A percentile compares a stretch with the other conserved stretches of the same genome.
These are phyloP conservation scores for Oryzaephilus surinamensis DNA, from an alignment of 1,140 invertebrate species.

Conservation along the genomic window DNA sequence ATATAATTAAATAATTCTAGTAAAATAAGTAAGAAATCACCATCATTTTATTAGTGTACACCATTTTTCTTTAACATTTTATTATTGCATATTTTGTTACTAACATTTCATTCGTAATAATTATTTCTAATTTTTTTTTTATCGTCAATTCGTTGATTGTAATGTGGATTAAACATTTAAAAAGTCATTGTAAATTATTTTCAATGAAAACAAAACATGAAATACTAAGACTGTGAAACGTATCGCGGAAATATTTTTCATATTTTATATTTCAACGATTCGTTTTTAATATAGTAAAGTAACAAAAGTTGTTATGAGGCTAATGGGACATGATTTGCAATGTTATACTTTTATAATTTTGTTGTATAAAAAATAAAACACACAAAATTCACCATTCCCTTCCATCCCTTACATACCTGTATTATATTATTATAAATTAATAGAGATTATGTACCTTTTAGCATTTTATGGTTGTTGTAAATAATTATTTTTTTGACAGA, in stretches of 20 bases:
- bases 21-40: too few relatives aligned
- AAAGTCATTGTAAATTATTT: background rate
- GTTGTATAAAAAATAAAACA: conserved; percentile 6
- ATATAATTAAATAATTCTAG: too few relatives aligned
- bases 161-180: background rate
- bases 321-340: conserved; percentile 25
- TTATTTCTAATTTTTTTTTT: too few relatives aligned
- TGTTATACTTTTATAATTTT: conserved; percentile 15
- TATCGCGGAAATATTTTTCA: conserved; percentile 8
- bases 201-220: conserved; percentile 9
- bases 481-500: conserved; percentile 19
- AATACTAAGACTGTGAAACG: conserved; percentile 14
- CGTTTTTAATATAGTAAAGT: conserved; percentile 7
- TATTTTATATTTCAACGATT: background rate
- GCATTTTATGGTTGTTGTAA: conserved; percentile 22
- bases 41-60: too few relatives aligned
- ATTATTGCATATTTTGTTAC: too few relatives aligned
- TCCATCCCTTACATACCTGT: too few relatives aligned
- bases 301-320: conserved; percentile 19
- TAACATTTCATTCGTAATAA: too few relatives aligned
- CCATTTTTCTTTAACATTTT: too few relatives aligned
- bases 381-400: too few relatives aligned
- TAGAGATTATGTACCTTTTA: conserved; percentile 17
- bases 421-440: too few relatives aligned
- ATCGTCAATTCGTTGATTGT: conserved; percentile 2